phyloP scores from a whole-genome alignment of 2,888 invertebrate genomes.

The Petrolisthes cinctipes region DNA sequence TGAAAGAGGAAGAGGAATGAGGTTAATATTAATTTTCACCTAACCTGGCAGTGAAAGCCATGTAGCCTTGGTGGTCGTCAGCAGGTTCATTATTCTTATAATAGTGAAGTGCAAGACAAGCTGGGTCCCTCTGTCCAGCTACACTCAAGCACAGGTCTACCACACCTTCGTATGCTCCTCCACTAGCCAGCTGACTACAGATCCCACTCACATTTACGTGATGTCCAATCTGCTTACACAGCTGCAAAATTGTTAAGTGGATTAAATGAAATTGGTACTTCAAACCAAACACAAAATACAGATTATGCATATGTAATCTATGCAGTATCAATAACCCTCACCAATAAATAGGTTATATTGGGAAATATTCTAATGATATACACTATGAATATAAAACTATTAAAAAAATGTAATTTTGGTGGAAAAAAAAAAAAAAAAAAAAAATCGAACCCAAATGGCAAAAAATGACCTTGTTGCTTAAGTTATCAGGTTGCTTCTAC shows the following conservation, averaged over 20 bases:
- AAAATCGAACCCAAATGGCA: too few relatives aligned
- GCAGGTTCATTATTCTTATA: constrained; percentile 86
- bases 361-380: not conserved
- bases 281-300: constrained; percentile 28
- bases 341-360: not conserved
- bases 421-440: not conserved
- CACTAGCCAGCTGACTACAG: constrained; percentile 82
- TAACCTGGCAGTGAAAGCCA: constrained; percentile 79
- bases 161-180: constrained; percentile 84
- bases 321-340: not conserved
- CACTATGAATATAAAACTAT: not conserved
- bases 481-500: too few relatives aligned
- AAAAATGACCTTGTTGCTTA: too few relatives aligned
- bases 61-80: constrained; percentile 86
- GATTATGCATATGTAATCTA: not conserved
- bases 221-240: constrained; percentile 90
- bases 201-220: constrained; percentile 86
- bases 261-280: not conserved
- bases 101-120: constrained; percentile 87
- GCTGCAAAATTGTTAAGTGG: constrained; percentile 70
- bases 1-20: too few relatives aligned
- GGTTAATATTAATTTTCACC: too few relatives aligned
- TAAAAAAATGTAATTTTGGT: not conserved
- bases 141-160: constrained; percentile 88
- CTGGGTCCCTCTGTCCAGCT: constrained; percentile 89